Base-by-base conservation (phyloP, 2,797 vertebrate species). In the Hylomyscus alleni region DNA sequence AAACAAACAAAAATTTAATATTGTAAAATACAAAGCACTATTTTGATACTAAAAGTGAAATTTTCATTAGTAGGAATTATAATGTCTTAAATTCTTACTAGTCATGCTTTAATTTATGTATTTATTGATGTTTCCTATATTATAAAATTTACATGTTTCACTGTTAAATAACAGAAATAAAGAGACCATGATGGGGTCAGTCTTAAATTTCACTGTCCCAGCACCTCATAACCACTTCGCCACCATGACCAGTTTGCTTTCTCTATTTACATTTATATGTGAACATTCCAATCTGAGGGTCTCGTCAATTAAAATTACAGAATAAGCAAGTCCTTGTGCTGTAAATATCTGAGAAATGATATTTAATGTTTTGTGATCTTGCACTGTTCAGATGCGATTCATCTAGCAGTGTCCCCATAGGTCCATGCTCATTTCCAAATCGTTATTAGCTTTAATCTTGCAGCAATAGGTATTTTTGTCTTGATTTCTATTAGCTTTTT, bases 91-190 rank as follows among this genome's bases (percentile, higher is more conserved):
- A 95, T 85, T 88, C 24, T 67, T 82, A 37, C 31, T 31, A 80
- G 7, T 2, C 37, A 37, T 78, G 9, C 26, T 89, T 67, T 69
- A 4, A 56, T 86, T 94, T 44, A 22, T 77, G 60, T 40, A 83
- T 29, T 83, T 94, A 54, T 40, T 78, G 5, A 52, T 96, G 90
- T 89, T 34, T 54, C 22, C 11, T n/a, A 11, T 26, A 72, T 47
- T 89, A 76, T 72, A 54, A 89, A 86, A 91, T 86, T 80, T n/a
- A 65, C 19, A 20, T 54, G 7, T 50, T 88, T 88, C 44, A 78
- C 77, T 94, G 52, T 62, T 90, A 90, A 95, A 83, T 44, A 60
- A 40, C 20, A 91, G 78, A 94, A 94, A 95, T 14, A 86, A 13
- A 75, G 54, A 81, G 87, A 40, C 50, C 26, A 77, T 19, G 12